Base-by-base conservation (phyloP, 1,140 invertebrate genomes). In the Bombus sibiricus region DNA sequence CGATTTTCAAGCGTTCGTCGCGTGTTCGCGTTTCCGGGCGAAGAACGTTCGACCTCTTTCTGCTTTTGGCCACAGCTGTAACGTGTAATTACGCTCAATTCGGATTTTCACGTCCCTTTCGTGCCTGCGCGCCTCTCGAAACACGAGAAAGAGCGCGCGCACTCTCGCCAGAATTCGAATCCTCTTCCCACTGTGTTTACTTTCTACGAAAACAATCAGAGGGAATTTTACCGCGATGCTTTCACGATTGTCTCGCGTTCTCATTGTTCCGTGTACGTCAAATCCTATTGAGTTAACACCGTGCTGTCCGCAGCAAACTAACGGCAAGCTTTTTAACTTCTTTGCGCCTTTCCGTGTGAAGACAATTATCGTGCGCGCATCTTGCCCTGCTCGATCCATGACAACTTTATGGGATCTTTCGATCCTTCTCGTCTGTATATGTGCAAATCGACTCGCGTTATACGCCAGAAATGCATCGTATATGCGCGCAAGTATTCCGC, bases 241-340 rank as follows among this genome's bases (percentile, higher is more conserved):
- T 94, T 94, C 94, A 92, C 93, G 90, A 94, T 94, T 94, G 94
- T 94, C 90, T 92, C 69, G 77, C 22, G 71, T 92, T 92, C 92
- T 92, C 94, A 93, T 93, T 91, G 91, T 90, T 86, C 89, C 88
- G 59, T 77, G 87, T 90, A 90, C 88, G 92, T 93, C 92, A 47
- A 73, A 87, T 71, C 53, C 83, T 74, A 83, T 86, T 80, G 76
- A 86, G 86, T 87, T 88, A 90, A 85, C 57, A 62, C 34, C 81
- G 18, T 39, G 80, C 28, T 18, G 37, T 13, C 39, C 69, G 69
- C 71, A 0, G 85, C 87, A 74, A 90, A 6, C 39, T 62, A 90
- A 91, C 90, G 83, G 77, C 83, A 37, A 79, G 69, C 57, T 81
- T 85, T 85, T 74, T 68, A 64, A 71, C 71, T 37, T 68, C 84